These are phyloP conservation scores for Dynastes tityus DNA, from an alignment of 2,888 invertebrate genomes.

Conservation along the genomic window DNA sequence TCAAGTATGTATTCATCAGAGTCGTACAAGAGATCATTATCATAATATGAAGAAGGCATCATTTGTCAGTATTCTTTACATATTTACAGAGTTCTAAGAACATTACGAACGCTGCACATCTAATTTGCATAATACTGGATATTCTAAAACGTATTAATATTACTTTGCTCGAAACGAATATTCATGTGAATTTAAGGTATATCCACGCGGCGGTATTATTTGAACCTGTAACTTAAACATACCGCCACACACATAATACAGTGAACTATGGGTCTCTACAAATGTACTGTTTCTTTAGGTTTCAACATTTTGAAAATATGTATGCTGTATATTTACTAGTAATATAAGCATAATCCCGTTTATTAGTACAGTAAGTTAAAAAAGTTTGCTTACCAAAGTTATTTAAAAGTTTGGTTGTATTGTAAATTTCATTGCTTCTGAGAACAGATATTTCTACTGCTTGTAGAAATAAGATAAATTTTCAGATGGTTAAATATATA, in stretches of 20 bases:
- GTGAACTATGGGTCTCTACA: neutral
- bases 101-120: slow-evolving; percentile 12
- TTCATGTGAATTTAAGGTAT: slow-evolving; percentile 34
- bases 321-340: neutral
- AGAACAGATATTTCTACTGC: too few relatives aligned
- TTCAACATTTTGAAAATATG: too few relatives aligned
- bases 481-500: too few relatives aligned
- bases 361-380: too few relatives aligned
- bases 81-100: slow-evolving; percentile 38
- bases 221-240: too few relatives aligned
- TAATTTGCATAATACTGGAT: slow-evolving; percentile 39
- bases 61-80: slow-evolving; percentile 39
- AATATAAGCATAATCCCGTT: too few relatives aligned
- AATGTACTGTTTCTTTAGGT: neutral
- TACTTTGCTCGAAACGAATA: slow-evolving; percentile 22
- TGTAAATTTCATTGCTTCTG: too few relatives aligned
- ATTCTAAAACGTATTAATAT: slow-evolving; percentile 30
- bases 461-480: too few relatives aligned
- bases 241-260: neutral
- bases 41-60: slow-evolving; percentile 40
- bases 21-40: slow-evolving; percentile 27
- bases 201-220: too few relatives aligned
- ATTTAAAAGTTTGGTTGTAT: too few relatives aligned
- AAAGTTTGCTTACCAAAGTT: too few relatives aligned
- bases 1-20: slow-evolving; percentile 19